phyloP scores from a whole-genome alignment of 2,888 invertebrate species.

The Bombylius discolor region DNA sequence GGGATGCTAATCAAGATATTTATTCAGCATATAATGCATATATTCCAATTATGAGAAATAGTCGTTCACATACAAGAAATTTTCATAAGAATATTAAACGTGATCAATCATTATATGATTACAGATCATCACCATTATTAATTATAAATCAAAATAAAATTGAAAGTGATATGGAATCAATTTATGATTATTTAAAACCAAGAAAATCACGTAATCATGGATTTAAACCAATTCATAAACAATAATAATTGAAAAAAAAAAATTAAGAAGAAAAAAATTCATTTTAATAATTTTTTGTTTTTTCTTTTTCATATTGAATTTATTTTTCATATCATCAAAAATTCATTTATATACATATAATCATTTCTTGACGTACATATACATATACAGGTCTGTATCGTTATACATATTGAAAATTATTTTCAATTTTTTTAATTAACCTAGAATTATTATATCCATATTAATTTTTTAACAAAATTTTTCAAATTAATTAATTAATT shows the following conservation, averaged over 20 bases:
- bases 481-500: too few relatives aligned
- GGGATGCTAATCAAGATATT: constrained; percentile 2
- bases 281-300: too few relatives aligned
- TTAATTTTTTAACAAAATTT: too few relatives aligned
- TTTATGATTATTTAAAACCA: constrained; percentile 36
- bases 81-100: constrained; percentile 9
- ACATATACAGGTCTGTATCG: too few relatives aligned
- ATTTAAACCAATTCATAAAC: constrained; percentile 29
- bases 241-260: not conserved
- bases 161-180: constrained; percentile 36
- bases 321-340: too few relatives aligned
- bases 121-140: not conserved
- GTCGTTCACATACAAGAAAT: not conserved
- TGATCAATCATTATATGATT: not conserved
- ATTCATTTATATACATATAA: too few relatives aligned
- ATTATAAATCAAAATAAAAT: constrained; percentile 22
- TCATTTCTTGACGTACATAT: too few relatives aligned
- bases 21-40: constrained; percentile 1
- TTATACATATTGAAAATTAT: too few relatives aligned
- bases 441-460: too few relatives aligned
- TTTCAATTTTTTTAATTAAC: too few relatives aligned
- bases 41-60: not conserved
- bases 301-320: too few relatives aligned
- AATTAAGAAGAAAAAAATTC: too few relatives aligned
- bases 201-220: constrained; percentile 35